Evolutionary conservation across 2,797 vertebrate species (phyloP).

Genomic region (Calcarius lapponicus): DNA sequence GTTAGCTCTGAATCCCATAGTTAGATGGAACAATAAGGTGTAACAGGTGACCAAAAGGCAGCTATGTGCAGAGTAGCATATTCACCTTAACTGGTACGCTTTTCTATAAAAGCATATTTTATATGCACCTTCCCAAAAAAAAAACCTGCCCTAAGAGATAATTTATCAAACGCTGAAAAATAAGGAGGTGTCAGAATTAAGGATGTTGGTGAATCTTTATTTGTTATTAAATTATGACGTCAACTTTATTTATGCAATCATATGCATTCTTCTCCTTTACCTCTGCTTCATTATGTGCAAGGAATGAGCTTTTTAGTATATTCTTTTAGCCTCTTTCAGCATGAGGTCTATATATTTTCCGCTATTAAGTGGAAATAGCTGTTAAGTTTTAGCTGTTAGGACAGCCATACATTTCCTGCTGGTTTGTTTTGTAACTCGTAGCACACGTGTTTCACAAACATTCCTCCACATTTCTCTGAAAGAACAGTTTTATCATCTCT

Average conservation of each 20-base stretch:
- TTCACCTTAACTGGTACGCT: not conserved
- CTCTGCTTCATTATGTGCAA: not conserved
- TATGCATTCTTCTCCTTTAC: not conserved
- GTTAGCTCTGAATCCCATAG: not conserved
- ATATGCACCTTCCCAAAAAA: not conserved
- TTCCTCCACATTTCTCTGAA: not conserved
- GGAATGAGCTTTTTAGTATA: not conserved
- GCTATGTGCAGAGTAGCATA: not conserved
- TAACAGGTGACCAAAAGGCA: not conserved
- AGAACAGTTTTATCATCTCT: not conserved
- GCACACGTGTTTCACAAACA: not conserved
- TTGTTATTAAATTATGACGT: not conserved
- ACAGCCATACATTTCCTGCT: not conserved
- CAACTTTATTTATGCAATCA: not conserved
- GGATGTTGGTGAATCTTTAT: not conserved
- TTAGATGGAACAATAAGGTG: not conserved
- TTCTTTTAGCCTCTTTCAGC: not conserved
- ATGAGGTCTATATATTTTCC: not conserved
- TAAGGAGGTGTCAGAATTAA: not conserved
- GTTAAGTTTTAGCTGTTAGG: not conserved
- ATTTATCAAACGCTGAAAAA: not conserved
- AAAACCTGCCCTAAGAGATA: not conserved
- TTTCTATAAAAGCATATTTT: not conserved
- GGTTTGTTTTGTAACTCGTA: not conserved
- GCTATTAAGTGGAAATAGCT: not conserved